A percentile compares a stretch with the other conserved stretches of the same genome.
These are phyloP conservation scores for Stegophylla sp. DNA, from an alignment of 2,888 invertebrate species.

Conservation along the genomic window DNA sequence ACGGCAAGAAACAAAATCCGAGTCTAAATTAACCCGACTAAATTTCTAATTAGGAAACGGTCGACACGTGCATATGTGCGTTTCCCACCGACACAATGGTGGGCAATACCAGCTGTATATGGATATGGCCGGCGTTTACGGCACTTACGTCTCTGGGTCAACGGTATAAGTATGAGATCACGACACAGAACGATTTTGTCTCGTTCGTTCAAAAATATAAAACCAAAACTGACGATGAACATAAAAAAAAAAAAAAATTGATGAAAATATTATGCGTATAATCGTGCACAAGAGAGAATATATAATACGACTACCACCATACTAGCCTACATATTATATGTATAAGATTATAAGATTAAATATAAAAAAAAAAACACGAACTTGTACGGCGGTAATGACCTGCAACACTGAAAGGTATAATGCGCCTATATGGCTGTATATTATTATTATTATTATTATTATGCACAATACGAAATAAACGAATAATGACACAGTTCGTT, in stretches of 20 bases:
- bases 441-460: too few species aligned
- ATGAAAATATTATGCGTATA: neutral
- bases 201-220: neutral
- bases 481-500: too few species aligned
- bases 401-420: neutral
- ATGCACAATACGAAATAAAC: too few species aligned
- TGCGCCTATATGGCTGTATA: too few species aligned
- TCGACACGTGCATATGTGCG: neutral
- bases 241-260: neutral
- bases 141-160: slow-evolving; percentile 6
- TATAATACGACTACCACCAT: too few species aligned
- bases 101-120: neutral
- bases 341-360: too few species aligned
- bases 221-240: neutral
- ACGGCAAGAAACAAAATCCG: neutral
- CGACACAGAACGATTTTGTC: slow-evolving; percentile 2
- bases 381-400: neutral
- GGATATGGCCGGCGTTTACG: neutral
- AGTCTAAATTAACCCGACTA: neutral
- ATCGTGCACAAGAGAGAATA: neutral
- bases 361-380: neutral
- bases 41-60: neutral
- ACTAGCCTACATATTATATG: neutral
- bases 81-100: neutral
- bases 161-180: slow-evolving; percentile 6